phyloP scores from a whole-genome alignment of 2,888 invertebrate species.

The Meiosimyza platycephala region DNA sequence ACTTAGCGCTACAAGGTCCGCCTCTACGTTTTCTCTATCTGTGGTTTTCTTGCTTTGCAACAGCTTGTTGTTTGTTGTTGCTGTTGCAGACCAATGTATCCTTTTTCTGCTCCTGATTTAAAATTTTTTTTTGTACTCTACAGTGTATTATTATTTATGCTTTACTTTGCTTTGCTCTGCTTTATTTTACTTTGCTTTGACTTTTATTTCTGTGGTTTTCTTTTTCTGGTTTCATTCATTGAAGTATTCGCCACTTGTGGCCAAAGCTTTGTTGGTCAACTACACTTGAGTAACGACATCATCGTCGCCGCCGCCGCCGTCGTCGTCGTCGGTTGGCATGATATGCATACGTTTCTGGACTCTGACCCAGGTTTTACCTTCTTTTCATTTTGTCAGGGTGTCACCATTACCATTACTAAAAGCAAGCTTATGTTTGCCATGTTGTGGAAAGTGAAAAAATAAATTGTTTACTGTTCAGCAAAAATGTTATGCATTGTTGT shows the following conservation, averaged over 20 bases:
- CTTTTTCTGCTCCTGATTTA: conserved; percentile 9
- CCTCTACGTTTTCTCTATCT: background rate
- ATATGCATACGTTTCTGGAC: conserved; percentile 3
- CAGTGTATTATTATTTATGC: background rate
- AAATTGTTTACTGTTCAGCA: conserved; percentile 25
- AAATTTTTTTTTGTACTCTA: background rate
- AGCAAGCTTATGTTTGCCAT: conserved; percentile 5
- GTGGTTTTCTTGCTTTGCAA: conserved; percentile 25
- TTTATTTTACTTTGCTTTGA: conserved; percentile 23
- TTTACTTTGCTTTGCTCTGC: background rate
- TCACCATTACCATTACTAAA: background rate
- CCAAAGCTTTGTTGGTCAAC: conserved; percentile 28
- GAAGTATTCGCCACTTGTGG: conserved; percentile 4
- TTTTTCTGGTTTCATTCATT: conserved; percentile 5
- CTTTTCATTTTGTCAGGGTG: background rate
- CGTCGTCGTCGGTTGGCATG: background rate
- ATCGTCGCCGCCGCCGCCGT: background rate
- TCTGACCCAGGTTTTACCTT: background rate
- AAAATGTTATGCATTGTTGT: conserved; percentile 10
- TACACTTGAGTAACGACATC: conserved; percentile 7
- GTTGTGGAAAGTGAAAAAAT: conserved; percentile 16
- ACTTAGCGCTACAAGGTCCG: background rate
- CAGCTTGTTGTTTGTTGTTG: conserved; percentile 5
- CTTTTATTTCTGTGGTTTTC: conserved; percentile 24
- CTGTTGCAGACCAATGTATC: background rate